Percentiles rank a stretch among this genome's conserved stretches.
Evolutionary conservation across 2,113 vertebrate species (phyloP).

Genomic region (Nycticorax nycticorax): DNA sequence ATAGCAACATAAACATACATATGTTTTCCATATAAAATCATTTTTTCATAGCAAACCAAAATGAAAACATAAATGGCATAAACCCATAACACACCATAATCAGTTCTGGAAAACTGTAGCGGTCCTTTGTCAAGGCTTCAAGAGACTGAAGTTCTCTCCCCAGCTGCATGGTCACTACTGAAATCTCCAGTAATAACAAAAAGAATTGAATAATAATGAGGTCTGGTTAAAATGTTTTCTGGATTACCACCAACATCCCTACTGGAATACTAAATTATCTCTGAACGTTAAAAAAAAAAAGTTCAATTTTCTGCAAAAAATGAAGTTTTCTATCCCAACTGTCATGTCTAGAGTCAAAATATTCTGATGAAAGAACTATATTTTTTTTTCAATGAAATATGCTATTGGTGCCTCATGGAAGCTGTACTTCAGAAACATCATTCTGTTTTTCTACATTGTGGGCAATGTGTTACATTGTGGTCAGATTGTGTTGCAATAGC

Average conservation of each 20-base stretch:
- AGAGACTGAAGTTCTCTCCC: not conserved
- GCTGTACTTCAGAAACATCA: not conserved
- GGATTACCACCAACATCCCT: not conserved
- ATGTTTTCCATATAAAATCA: not conserved
- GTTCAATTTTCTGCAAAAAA: not conserved
- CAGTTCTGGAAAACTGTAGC: not conserved
- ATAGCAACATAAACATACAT: not conserved
- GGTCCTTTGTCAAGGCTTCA: not conserved
- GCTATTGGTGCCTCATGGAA: not conserved
- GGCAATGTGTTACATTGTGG: no score
- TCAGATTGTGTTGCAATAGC: not conserved
- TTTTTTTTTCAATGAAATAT: not conserved
- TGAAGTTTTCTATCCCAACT: not conserved
- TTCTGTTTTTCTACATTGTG: not conserved
- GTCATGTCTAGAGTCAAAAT: not conserved
- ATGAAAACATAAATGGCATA: not conserved
- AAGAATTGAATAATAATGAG: not conserved
- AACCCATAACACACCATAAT: not conserved
- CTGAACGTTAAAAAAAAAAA: not conserved
- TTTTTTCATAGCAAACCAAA: not conserved
- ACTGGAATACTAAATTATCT: not conserved
- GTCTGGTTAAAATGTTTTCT: not conserved
- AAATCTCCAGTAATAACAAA: not conserved
- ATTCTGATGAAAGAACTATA: not conserved
- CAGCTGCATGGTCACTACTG: not conserved